Base-by-base conservation (phyloP, 2,797 vertebrate species). In the Tadarida brasiliensis region DNA sequence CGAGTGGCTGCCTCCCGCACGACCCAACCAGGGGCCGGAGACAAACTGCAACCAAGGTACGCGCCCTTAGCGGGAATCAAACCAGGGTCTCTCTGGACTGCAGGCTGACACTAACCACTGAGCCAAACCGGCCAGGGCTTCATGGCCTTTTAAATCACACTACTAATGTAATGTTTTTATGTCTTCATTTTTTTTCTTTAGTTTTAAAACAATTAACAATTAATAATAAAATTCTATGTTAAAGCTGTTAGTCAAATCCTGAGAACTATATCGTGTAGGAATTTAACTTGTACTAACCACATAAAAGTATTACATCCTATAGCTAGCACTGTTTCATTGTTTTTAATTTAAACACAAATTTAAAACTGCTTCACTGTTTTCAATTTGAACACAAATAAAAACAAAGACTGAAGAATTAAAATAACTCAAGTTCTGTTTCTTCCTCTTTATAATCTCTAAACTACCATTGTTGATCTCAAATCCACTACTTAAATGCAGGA, bases 151-250 rank as follows among this genome's bases (percentile, higher is more conserved):
- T 61, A 80, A 87, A 77, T 87, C 26, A 28, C 19, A 24, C 2
- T 11, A 63, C 26, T 47, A 28, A 63, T 30, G 2, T 26, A 65
- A 61, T 54, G 26, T n/a, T 90, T 92, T 88, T 76, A 11, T 65
- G 71, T 67, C 17, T 71, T 74, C 2, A 68, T 51, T 73, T 78
- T 86, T 59, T 67, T 10, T 84, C 39, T 71, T 39, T n/a, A n/a
- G 12, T 85, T 96, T 88, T 92, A 65, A 92, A 90, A 85, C 3
- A 89, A 71, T n/a, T 47, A 87, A 65, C 5, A 91, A 81, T 86
- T 76, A 74, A 56, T n/a, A 94, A 85, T 44, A 19, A 56, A 85
- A 57, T 54, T 82, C 8, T 78, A 24, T 67, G 85, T 93, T 83
- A 78, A 70, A 89, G n/a, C 57, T 57, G 35, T 44, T 26, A 65